Evolutionary conservation across 2,797 vertebrate species (phyloP), one percentile per base, ranked within the genome.

Genomic region (Anguilla obscura): DNA sequence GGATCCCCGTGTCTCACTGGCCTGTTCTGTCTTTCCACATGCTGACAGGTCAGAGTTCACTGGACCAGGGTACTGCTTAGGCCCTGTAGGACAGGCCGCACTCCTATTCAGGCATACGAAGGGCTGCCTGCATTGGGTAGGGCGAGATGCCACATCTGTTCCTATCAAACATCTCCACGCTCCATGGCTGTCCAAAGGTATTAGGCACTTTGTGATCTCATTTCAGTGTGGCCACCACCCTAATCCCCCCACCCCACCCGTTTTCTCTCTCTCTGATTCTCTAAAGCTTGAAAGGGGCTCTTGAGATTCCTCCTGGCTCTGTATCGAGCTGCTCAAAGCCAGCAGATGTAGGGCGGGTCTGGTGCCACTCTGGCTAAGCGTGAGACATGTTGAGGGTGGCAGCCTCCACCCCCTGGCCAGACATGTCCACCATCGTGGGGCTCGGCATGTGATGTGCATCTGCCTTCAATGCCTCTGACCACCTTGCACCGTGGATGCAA

Each of bases 101-200:
- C 16, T 33, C 40, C 52, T 50, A 27, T 48, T 89, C 86, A 90
- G 87, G 63, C 63, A 86, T 80, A 85, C 33, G 85, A 33, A 0
- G 80, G 66, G 82, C 87, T 88, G 85, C 60, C 86, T 89, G 87
- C 69, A 89, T 89, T 86, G 56, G 85, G 52, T 10, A 82, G 85
- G 63, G 82, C 91, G 93, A 91, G 93, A 92, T 88, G 89, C 33
- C 87, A 88, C 90, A 84, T 92, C 90, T 93, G 92, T 93, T 93
- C 56, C 21, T 24, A 90, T 58, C 50, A 27, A n/a, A 30, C 30
- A 12, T 40, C 10, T 16, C 30, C 30, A 76, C 14, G 12, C 1
- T 40, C 36, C 18, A 40, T 91, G 89, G 0, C 86, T 36, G 63
- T 9, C 89, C 2, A 71, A 90, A 89, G 63, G 10, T 86, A n/a